These are phyloP conservation scores for Eurois occulta DNA, from an alignment of 2,888 invertebrate genomes.

Conservation along the genomic window DNA sequence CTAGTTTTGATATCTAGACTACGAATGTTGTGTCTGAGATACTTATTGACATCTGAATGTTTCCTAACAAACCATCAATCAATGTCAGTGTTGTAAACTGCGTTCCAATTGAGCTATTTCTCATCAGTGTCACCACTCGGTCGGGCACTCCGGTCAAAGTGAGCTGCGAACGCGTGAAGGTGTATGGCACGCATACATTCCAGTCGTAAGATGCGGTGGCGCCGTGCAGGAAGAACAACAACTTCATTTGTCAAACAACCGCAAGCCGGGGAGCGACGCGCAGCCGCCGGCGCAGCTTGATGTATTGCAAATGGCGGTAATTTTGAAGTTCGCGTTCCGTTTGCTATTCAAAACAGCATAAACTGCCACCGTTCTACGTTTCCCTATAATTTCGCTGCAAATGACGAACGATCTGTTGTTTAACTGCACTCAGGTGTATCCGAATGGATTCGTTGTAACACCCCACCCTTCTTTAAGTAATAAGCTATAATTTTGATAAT, in stretches of 20 bases:
- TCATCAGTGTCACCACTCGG: conserved; percentile 37
- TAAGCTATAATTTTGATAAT: conserved; percentile 70
- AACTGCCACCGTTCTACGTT: conserved; percentile 79
- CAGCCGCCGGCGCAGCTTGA: conserved; percentile 75
- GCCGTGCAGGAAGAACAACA: conserved; percentile 75
- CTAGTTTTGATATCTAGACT: conserved; percentile 31
- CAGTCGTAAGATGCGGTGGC: conserved; percentile 75
- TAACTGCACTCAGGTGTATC: conserved; percentile 63
- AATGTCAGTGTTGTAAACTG: conserved; percentile 42
- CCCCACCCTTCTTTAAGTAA: conserved; percentile 67
- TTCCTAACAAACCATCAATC: conserved; percentile 50
- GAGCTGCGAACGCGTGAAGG: conserved; percentile 44
- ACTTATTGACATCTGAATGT: conserved; percentile 37
- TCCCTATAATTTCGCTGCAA: conserved; percentile 77
- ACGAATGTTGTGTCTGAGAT: conserved; percentile 20
- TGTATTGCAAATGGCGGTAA: conserved; percentile 82
- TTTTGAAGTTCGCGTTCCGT: conserved; percentile 83
- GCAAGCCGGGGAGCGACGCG: conserved; percentile 71
- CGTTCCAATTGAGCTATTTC: conserved; percentile 45
- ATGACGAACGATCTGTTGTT: conserved; percentile 79
- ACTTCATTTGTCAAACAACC: conserved; percentile 88
- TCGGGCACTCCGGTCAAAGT: conserved; percentile 22
- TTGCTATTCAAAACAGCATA: conserved; percentile 73
- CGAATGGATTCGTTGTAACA: conserved; percentile 68
- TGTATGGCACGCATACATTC: conserved; percentile 66